phyloP scores from a whole-genome alignment of 2,888 invertebrate species.

The Leucoma salicis region DNA sequence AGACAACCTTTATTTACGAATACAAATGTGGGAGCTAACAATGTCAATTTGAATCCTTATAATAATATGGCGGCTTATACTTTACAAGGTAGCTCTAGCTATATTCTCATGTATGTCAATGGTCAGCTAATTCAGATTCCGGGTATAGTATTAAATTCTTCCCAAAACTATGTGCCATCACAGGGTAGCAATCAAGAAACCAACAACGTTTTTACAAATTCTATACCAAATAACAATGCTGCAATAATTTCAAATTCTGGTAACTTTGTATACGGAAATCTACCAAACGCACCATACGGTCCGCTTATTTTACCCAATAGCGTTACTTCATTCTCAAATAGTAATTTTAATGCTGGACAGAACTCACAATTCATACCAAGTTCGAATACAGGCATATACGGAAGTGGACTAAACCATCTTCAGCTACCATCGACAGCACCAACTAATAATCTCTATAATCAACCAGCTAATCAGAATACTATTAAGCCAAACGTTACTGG shows the following conservation, averaged over 20 bases:
- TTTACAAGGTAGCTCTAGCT: conserved; percentile 10
- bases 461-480: background rate
- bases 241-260: background rate
- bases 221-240: conserved; percentile 8
- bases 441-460: background rate
- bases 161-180: no score
- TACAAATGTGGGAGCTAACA: conserved; percentile 9
- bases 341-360: background rate
- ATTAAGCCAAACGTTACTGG: background rate
- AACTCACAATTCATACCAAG: background rate
- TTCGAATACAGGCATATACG: background rate
- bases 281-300: background rate
- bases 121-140: conserved; percentile 25
- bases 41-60: conserved; percentile 7
- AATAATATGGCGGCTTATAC: conserved; percentile 2
- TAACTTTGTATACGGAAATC: background rate
- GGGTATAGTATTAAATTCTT: conserved; percentile 19
- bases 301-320: background rate
- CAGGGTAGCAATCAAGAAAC: conserved; percentile 10
- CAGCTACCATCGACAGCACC: background rate
- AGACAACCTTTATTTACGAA: conserved; percentile 8
- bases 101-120: conserved; percentile 24
- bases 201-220: conserved; percentile 8
- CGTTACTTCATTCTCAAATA: background rate
- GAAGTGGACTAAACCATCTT: background rate